phyloP scores from a whole-genome alignment of 2,797 vertebrate genomes.

The Perdix hodgsoniae region DNA sequence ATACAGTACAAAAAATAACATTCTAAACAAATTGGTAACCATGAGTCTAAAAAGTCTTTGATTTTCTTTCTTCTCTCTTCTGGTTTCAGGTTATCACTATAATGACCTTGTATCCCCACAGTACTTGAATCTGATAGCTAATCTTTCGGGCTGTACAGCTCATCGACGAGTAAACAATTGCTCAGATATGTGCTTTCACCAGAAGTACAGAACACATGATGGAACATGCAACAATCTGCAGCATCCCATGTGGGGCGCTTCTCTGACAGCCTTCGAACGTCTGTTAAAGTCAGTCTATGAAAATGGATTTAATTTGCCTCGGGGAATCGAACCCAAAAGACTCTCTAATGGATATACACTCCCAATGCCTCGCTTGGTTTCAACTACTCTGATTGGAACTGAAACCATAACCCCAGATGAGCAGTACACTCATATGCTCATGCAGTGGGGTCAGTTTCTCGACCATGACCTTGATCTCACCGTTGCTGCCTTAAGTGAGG shows the following conservation, averaged over 20 bases:
- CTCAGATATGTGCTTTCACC: constrained; percentile 98
- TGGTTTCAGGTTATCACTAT: constrained; percentile 92
- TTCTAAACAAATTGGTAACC: background rate
- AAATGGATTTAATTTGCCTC: constrained; percentile 95
- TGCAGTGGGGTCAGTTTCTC: constrained; percentile 99
- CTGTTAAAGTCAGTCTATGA: constrained; percentile 94
- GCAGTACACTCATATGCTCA: constrained; percentile 96
- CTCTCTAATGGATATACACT: constrained; percentile 87
- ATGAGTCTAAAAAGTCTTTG: background rate
- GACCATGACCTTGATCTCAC: constrained; percentile 97
- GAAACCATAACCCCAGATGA: constrained; percentile 93
- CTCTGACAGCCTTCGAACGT: constrained; percentile 94
- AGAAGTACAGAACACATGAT: constrained; percentile 95
- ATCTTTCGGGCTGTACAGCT: constrained; percentile 95
- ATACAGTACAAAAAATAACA: background rate
- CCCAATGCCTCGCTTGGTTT: constrained; percentile 92
- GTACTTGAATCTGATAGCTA: constrained; percentile 95
- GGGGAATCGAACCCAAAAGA: constrained; percentile 84
- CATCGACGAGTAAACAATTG: constrained; percentile 96
- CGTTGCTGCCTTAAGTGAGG: constrained; percentile 93
- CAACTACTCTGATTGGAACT: constrained; percentile 91
- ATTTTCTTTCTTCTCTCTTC: constrained; percentile 29
- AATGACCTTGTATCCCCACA: constrained; percentile 97
- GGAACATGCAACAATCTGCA: constrained; percentile 99
- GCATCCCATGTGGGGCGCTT: constrained; percentile 98